Conservation (phyloP, 2,888 invertebrate genomes). For the Phengaris arion region DNA sequence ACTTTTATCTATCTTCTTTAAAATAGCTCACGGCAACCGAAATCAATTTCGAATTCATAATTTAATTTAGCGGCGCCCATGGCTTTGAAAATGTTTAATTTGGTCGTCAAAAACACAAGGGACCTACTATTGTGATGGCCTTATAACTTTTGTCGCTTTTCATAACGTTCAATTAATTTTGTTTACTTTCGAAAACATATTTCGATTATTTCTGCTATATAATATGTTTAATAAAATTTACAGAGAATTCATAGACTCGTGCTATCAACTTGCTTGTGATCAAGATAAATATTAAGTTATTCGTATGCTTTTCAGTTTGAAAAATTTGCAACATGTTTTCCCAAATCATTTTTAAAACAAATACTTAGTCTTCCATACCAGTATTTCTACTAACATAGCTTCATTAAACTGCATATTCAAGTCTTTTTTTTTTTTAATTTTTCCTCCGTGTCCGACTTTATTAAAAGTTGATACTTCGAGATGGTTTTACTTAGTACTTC, state of each 20-base stretch:
- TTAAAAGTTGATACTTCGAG: constrained; percentile 59
- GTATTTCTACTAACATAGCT: neutral
- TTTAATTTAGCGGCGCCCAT: constrained; percentile 57
- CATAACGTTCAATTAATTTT: constrained; percentile 17
- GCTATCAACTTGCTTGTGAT: neutral
- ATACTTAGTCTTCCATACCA: neutral
- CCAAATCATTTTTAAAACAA: neutral
- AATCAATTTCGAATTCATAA: constrained; percentile 68
- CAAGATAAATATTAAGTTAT: neutral
- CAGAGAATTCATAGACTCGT: neutral
- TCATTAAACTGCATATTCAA: neutral
- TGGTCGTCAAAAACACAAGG: constrained; percentile 46
- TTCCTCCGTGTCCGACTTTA: constrained; percentile 52
- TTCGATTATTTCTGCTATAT: constrained; percentile 22
- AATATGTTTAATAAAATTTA: constrained; percentile 2
- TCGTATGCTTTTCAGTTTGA: neutral
- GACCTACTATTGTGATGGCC: constrained; percentile 44
- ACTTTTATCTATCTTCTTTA: constrained; percentile 46
- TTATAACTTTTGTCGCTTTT: constrained; percentile 31
- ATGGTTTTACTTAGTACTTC: constrained; percentile 44
- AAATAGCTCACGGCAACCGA: constrained; percentile 54
- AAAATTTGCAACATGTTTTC: neutral
- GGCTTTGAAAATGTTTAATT: constrained; percentile 58
- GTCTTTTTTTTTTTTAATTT: no score
- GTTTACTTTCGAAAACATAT: constrained; percentile 15